Conservation (phyloP, 2,797 vertebrate species). For the Petrocephalus sullivani region DNA sequence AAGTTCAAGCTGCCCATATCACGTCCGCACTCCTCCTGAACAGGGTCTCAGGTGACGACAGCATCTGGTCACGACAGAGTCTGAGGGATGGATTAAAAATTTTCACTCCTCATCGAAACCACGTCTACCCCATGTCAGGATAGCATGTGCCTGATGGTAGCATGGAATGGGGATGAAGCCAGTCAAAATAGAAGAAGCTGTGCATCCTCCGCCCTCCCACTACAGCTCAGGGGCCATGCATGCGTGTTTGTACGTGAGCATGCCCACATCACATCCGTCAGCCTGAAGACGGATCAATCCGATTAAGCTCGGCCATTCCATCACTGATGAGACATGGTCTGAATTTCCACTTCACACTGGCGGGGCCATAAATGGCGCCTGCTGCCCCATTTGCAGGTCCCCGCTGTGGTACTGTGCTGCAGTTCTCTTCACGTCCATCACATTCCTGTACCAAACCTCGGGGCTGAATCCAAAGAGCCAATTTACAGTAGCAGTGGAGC, state of each 20-base stretch:
- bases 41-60: not conserved
- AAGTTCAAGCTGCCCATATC: not conserved
- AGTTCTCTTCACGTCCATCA: conserved; percentile 58
- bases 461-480: conserved; percentile 27
- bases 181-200: not conserved
- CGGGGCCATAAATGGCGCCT: conserved; percentile 51
- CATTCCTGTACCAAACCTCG: conserved; percentile 27
- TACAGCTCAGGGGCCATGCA: not conserved
- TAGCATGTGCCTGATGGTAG: not conserved
- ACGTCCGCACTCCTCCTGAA: not conserved
- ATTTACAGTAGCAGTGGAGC: conserved; percentile 5
- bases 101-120: not conserved
- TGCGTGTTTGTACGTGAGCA: conserved; percentile 16
- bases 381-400: conserved; percentile 45
- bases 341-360: conserved; percentile 43
- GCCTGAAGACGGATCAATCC: conserved; percentile 41
- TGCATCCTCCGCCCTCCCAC: not conserved
- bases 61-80: not conserved
- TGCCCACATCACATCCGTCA: conserved; percentile 30
- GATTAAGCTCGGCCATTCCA: conserved; percentile 43
- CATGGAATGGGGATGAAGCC: not conserved
- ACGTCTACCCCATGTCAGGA: not conserved
- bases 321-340: conserved; percentile 42
- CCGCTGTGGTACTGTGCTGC: conserved; percentile 33
- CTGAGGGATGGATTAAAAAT: conserved; percentile 14